Conservation (phyloP, 2,113 vertebrate species). For the Rhinolophus sinicus region DNA sequence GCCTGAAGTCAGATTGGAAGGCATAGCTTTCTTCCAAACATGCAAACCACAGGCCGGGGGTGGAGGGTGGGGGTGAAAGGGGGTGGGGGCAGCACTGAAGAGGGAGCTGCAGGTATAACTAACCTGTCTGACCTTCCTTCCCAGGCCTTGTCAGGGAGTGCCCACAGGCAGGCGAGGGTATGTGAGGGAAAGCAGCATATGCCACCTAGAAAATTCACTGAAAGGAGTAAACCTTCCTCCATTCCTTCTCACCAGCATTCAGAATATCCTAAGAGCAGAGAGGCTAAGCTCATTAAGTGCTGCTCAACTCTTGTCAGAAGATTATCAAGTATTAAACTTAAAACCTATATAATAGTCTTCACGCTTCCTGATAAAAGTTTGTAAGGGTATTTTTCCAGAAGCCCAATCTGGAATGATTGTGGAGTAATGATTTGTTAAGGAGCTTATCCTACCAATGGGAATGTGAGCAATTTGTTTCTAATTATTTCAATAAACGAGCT, state of each 20-base stretch:
- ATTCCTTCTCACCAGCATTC: conserved; percentile 42
- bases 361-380: conserved; percentile 81
- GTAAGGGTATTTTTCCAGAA: conserved; percentile 70
- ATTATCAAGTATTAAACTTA: conserved; percentile 84
- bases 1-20: neutral
- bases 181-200: neutral
- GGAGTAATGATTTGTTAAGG: conserved; percentile 84
- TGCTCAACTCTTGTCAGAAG: conserved; percentile 80
- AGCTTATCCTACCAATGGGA: conserved; percentile 83
- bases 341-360: conserved; percentile 78
- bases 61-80: no score
- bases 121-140: neutral
- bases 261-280: conserved; percentile 74
- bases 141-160: neutral
- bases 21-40: neutral
- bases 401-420: conserved; percentile 77
- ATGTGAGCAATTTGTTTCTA: conserved; percentile 85
- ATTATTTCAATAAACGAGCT: conserved; percentile 85
- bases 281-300: conserved; percentile 80
- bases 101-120: neutral
- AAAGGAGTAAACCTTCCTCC: conserved; percentile 31
- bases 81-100: neutral
- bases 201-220: conserved; percentile 63
- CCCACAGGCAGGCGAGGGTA: neutral
- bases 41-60: neutral